These are phyloP conservation scores for Dipodomys stephensi DNA, from an alignment of 2,113 vertebrate genomes.

Conservation along the genomic window DNA sequence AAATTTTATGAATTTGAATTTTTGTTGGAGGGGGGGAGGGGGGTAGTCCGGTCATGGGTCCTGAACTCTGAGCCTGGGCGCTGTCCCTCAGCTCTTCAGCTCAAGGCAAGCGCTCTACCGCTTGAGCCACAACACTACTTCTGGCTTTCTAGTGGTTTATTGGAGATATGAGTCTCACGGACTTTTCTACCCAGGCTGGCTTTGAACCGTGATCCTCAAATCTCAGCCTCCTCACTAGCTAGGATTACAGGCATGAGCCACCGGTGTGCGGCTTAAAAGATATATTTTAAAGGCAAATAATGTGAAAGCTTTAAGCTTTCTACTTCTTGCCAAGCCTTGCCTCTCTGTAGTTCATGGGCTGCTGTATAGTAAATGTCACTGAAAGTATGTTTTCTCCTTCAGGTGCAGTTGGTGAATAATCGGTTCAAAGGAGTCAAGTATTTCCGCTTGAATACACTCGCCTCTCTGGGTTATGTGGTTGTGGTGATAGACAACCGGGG, in stretches of 20 bases:
- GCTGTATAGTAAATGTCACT: neutral
- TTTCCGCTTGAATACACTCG: constrained; percentile 90
- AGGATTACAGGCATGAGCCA: no score
- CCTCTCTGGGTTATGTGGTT: constrained; percentile 89
- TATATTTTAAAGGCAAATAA: constrained; percentile 43
- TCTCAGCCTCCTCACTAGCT: no score
- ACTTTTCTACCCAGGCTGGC: no score
- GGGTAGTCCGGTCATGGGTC: no score
- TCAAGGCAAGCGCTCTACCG: no score
- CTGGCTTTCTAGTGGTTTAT: no score
- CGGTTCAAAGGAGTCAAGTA: constrained; percentile 91
- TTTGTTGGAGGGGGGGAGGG: no score
- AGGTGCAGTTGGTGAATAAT: constrained; percentile 93
- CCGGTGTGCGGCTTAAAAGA: neutral
- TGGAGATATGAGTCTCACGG: no score
- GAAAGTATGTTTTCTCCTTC: constrained; percentile 61
- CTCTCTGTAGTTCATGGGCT: neutral
- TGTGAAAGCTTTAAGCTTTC: constrained; percentile 17
- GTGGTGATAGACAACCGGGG: constrained; percentile 92
- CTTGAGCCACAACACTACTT: no score
- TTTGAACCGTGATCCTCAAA: no score
- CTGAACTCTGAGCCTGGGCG: no score
- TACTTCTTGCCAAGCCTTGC: neutral
- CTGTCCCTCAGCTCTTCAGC: no score
- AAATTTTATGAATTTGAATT: constrained; percentile 78